Conservation (phyloP, 1,140 invertebrate species). For the Cotesia vestalis region DNA sequence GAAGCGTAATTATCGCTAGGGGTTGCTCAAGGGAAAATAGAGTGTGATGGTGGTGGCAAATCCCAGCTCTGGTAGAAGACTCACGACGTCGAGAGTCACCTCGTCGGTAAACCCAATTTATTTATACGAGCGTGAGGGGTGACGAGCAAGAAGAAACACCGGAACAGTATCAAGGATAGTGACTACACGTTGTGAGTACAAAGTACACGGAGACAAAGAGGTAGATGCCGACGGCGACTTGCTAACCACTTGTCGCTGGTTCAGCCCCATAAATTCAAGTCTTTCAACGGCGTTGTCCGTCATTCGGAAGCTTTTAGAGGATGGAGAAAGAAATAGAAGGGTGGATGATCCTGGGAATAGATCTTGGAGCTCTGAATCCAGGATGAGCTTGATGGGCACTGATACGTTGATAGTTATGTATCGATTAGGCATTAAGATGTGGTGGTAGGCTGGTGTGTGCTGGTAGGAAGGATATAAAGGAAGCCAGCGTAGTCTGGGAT, state of each 20-base stretch:
- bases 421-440: background rate
- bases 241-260: conserved; percentile 67
- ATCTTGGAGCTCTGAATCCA: too few relatives aligned
- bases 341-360: too few relatives aligned
- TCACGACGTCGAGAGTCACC: conserved; percentile 35
- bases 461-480: conserved; percentile 28
- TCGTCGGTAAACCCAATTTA: conserved; percentile 60
- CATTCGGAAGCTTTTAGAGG: background rate
- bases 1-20: conserved; percentile 30
- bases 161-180: conserved; percentile 13
- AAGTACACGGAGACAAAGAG: conserved; percentile 33
- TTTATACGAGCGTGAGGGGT: conserved; percentile 57
- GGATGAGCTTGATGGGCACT: too few relatives aligned
- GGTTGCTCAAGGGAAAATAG: background rate
- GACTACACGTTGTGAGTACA: background rate
- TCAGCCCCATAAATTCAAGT: conserved; percentile 63
- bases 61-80: conserved; percentile 21
- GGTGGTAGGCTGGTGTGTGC: background rate
- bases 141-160: conserved; percentile 43
- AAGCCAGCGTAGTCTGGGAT: conserved; percentile 48
- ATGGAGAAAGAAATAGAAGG: too few relatives aligned
- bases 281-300: background rate
- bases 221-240: conserved; percentile 63
- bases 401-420: background rate
- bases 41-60: conserved; percentile 23